These are phyloP conservation scores for Simalia tracyae DNA, from an alignment of 2,797 vertebrate species.

Conservation along the genomic window DNA sequence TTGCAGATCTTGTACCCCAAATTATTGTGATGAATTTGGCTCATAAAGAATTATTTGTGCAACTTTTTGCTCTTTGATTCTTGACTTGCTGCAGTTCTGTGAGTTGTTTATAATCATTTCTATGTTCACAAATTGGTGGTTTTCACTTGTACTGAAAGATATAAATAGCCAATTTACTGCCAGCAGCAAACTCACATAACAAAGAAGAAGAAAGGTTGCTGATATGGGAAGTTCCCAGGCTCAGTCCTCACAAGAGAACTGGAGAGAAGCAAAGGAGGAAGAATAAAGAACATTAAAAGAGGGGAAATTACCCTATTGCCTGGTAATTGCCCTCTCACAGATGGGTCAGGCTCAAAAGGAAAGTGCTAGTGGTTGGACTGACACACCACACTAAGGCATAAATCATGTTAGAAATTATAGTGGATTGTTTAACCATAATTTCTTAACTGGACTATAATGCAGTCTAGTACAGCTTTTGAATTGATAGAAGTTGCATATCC, in stretches of 20 bases:
- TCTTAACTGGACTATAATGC: background rate
- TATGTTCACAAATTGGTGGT: background rate
- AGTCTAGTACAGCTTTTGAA: background rate
- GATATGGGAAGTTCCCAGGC: background rate
- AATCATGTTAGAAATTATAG: background rate
- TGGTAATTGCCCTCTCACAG: background rate
- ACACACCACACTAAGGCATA: background rate
- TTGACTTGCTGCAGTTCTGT: background rate
- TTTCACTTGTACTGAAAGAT: background rate
- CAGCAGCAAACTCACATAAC: background rate
- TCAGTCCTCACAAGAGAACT: background rate
- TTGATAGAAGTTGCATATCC: background rate
- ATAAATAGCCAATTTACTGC: background rate
- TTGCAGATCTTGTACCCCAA: background rate
- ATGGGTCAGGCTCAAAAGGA: background rate
- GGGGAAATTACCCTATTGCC: background rate
- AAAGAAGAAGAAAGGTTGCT: background rate
- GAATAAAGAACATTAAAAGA: background rate
- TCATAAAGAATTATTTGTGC: background rate
- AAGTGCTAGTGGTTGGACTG: background rate
- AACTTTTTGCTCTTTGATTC: background rate
- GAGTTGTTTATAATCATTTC: background rate
- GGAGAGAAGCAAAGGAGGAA: background rate
- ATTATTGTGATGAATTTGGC: background rate
- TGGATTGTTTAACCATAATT: background rate